A percentile compares a stretch with the other conserved stretches of the same genome.
phyloP scores from a whole-genome alignment of 2,797 vertebrate genomes.

The Coccyzus lansbergi region DNA sequence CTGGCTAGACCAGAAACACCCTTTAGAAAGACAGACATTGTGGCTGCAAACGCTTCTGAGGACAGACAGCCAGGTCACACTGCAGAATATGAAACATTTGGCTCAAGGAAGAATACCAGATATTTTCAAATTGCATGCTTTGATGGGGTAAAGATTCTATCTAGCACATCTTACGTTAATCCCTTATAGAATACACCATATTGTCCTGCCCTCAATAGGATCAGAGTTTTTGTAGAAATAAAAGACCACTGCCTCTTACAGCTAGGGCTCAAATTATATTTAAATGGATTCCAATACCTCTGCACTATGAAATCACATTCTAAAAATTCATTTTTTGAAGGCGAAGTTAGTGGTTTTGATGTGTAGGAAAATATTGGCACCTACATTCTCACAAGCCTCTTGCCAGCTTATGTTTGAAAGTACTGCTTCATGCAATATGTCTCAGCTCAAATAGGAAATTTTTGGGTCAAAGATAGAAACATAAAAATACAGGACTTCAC shows the following conservation, averaged over 20 bases:
- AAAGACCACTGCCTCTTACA: background rate
- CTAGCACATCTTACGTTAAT: background rate
- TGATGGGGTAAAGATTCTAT: background rate
- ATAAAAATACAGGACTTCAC: slow-evolving; percentile 26
- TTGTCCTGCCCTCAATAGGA: background rate
- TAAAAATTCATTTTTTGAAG: slow-evolving; percentile 58
- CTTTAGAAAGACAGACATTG: background rate
- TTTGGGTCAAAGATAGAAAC: slow-evolving; percentile 15
- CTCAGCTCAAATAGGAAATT: background rate
- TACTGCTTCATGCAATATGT: background rate
- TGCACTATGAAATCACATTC: slow-evolving; percentile 46
- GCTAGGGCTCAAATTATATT: background rate
- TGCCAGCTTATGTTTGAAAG: slow-evolving; percentile 30
- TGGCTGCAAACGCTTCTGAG: background rate
- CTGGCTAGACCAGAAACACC: background rate
- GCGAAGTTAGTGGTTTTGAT: slow-evolving; percentile 4
- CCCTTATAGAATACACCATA: background rate
- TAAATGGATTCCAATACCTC: slow-evolving; percentile 22
- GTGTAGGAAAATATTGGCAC: slow-evolving; percentile 16
- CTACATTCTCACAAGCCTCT: background rate
- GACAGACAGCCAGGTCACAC: background rate
- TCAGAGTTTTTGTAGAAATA: background rate
- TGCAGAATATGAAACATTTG: background rate
- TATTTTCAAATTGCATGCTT: background rate
- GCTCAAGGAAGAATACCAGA: background rate